Evolutionary conservation across 1,140 invertebrate genomes (phyloP), one percentile per base, ranked within the genome.

Genomic region (Acromyrmex echinatior): DNA sequence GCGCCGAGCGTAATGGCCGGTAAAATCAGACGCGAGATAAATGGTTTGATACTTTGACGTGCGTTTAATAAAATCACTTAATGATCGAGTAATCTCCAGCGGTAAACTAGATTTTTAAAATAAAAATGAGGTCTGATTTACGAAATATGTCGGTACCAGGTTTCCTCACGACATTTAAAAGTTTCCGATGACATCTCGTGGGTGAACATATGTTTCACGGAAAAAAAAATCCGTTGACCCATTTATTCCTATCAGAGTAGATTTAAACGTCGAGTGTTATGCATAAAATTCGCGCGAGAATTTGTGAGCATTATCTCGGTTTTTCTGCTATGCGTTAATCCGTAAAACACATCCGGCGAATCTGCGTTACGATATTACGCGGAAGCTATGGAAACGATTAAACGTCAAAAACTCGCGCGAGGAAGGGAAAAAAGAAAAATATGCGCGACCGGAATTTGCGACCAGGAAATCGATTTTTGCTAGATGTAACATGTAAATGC

Each of bases 301-400:
- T 81, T 70, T 56, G 78, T 21, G 16, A 81, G 79, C 51, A 73
- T 81, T 81, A 81, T 81, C 79, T 73, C 66, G 79, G 66, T 58
- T 81, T 81, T 81, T 81, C 51, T 71, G 31, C 79, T 53, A 60
- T 39, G 66, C 79, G 66, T 81, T 81, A 81, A 81, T 81, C 66
- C 79, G 79, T 73, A 73, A 71, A 81, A 81, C 79, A 70, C 65
- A 80, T 70, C 78, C 63, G 39, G 21, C 66, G 35, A 81, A 81
- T 81, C 35, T 31, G 66, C 66, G 35, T 81, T 45, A 81, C 79
- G 79, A 81, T 81, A 45, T 81, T 73, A 73, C 66, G 51, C 79
- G 66, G 35, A 45, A 71, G 65, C 66, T 18, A 79, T 79, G 45
- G 16, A 66, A 79, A 68, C 77, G 77, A 79, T 79, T 79, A 79